Conservation (phyloP, 2,113 vertebrate genomes). For the Xiphophorus hellerii region DNA sequence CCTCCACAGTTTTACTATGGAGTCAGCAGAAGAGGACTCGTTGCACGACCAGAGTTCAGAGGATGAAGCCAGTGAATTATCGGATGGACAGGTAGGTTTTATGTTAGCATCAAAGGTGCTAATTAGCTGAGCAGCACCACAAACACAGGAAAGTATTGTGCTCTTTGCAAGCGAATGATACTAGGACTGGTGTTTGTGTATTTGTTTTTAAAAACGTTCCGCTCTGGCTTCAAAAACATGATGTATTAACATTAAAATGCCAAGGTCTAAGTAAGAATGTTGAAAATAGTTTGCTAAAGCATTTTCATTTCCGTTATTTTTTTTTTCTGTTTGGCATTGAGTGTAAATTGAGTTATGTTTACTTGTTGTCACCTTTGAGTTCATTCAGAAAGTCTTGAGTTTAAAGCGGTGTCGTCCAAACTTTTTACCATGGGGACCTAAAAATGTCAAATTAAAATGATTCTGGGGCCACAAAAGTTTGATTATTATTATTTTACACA, state of each 20-base stretch:
- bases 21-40: conserved; percentile 64
- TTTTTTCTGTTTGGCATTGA: background rate
- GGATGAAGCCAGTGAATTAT: conserved; percentile 81
- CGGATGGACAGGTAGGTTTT: conserved; percentile 81
- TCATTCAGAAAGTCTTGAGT: background rate
- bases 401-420: no score
- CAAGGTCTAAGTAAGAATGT: no score
- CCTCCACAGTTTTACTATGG: conserved; percentile 58
- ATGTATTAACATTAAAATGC: no score
- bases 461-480: no score
- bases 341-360: background rate
- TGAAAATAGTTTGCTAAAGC: no score
- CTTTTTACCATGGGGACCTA: no score
- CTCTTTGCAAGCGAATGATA: background rate
- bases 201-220: background rate
- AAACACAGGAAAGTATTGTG: background rate
- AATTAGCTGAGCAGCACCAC: background rate
- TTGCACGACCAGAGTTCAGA: conserved; percentile 78
- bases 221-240: no score
- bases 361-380: background rate
- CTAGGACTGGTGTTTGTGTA: background rate
- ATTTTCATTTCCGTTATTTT: no score
- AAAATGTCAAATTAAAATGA: no score
- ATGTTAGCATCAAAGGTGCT: conserved; percentile 18
- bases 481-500: no score